A percentile compares a stretch with the other conserved stretches of the same genome.
phyloP scores from a whole-genome alignment of 2,888 invertebrate species.

The Eristalinus sepulchralis region DNA sequence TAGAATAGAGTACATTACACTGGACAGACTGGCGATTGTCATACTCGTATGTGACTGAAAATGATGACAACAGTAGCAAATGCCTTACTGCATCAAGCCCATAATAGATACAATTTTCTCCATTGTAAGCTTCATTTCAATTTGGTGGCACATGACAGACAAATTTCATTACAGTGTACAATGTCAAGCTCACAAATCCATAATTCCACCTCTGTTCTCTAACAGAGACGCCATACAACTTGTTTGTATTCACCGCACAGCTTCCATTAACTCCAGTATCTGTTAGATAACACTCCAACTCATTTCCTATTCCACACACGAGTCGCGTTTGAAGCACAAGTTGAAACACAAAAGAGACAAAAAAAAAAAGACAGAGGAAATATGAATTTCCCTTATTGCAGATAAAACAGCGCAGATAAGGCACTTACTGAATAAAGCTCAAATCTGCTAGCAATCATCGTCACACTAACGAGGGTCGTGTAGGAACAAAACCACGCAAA shows the following conservation, averaged over 20 bases:
- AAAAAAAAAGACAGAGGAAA: slow-evolving; percentile 1
- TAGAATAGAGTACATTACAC: too few relatives aligned
- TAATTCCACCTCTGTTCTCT: background rate
- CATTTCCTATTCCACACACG: slow-evolving; percentile 36
- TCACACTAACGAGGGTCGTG: background rate
- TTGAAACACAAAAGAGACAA: background rate
- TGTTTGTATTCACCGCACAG: slow-evolving; percentile 40
- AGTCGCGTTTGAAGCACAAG: slow-evolving; percentile 8
- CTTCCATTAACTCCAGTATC: slow-evolving; percentile 33
- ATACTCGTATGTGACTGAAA: too few relatives aligned
- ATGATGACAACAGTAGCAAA: too few relatives aligned
- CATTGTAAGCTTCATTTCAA: background rate
- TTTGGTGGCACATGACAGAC: background rate
- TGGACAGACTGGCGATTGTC: too few relatives aligned
- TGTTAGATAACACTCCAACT: slow-evolving; percentile 50
- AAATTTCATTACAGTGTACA: slow-evolving; percentile 1
- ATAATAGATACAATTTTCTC: too few relatives aligned
- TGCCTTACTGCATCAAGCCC: too few relatives aligned
- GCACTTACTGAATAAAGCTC: slow-evolving; percentile 4
- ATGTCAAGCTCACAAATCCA: background rate
- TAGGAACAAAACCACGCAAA: background rate
- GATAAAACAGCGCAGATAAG: slow-evolving; percentile 29
- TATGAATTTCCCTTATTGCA: slow-evolving; percentile 37
- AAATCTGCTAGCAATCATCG: background rate
- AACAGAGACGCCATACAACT: slow-evolving; percentile 9